Evolutionary conservation across 2,797 vertebrate species (phyloP).

Genomic region (Acipenser transmontanus): DNA sequence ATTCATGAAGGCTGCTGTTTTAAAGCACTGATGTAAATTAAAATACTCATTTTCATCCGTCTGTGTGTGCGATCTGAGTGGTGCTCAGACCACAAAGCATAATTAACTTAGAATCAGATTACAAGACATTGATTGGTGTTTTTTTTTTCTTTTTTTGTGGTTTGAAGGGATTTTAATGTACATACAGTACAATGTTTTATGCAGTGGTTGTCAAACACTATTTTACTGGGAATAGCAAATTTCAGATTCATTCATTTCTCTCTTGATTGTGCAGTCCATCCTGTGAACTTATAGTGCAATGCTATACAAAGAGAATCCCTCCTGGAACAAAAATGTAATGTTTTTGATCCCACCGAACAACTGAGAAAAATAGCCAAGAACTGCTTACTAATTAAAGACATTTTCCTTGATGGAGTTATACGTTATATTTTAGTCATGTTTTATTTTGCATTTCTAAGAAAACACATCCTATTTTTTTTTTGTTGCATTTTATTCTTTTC

Average conservation of each 20-base stretch:
- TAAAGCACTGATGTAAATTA: conserved; percentile 42
- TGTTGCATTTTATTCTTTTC: too few species aligned
- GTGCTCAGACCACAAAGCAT: conserved; percentile 27
- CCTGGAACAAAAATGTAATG: too few species aligned
- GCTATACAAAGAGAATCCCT: too few species aligned
- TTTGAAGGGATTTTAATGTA: not conserved
- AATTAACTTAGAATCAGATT: conserved; percentile 43
- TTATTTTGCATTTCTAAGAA: too few species aligned
- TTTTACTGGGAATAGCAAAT: not conserved
- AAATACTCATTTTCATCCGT: conserved; percentile 33
- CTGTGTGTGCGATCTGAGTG: conserved; percentile 24
- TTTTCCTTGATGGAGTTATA: too few species aligned
- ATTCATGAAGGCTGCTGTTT: conserved; percentile 33
- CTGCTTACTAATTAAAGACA: too few species aligned
- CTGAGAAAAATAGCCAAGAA: too few species aligned
- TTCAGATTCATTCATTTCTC: not conserved
- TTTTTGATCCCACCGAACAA: too few species aligned
- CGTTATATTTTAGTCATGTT: too few species aligned
- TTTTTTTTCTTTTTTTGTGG: not conserved
- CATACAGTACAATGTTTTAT: not conserved
- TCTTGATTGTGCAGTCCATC: too few species aligned
- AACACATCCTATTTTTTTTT: too few species aligned
- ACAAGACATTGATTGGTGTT: conserved; percentile 37
- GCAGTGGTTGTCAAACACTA: not conserved
- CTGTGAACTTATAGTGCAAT: too few species aligned